Evolutionary conservation across 1,140 invertebrate genomes (phyloP), one percentile per base, ranked within the genome.

Genomic region (Neotoxoptera formosana): DNA sequence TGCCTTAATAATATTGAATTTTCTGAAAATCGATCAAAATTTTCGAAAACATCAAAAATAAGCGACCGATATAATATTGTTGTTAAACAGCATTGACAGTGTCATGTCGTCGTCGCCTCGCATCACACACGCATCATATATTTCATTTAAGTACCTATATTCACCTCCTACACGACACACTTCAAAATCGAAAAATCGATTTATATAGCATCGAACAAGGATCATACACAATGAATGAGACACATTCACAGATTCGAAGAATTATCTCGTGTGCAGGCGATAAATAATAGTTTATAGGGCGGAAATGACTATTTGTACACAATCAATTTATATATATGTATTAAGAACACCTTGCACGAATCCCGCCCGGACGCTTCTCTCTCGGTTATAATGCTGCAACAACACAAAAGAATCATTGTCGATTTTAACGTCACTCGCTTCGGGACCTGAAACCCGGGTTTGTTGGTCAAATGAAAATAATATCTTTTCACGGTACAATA

Each of bases 321-420:
- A 41, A 41, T 41, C 1, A 41, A 41, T 41, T 2, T 41, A 41
- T 41, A 41, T 41, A 41, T n/a, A 20, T 41, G 56, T 67, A 89
- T 89, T 34, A n/a, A 11, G 23, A 56, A 89, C 48, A 89, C 51
- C 48, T 89, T 56, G 88, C 88, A 56, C 30, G 88, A 25, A 56
- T 53, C 88, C 88, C 88, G 51, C 88, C 51, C 34, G 45, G 25
- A 89, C 88, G 36, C 48, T 11, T 89, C n/a, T 48, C n/a, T 48
- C 20, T 36, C n/a, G 1, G 34, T 20, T 89, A 56, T 53, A 41
- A 41, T 41, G 36, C 20, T 89, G n/a, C 21, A 34, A 34, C 17
- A 88, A 88, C 88, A 89, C 88, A 89, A 89, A 89, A 53, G 48
- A 89, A 21, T 53, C 34, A 89, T 89, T 89, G 88, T 89, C 34